phyloP scores from a whole-genome alignment of 2,113 vertebrate genomes.

The Brachionichthys hirsutus region DNA sequence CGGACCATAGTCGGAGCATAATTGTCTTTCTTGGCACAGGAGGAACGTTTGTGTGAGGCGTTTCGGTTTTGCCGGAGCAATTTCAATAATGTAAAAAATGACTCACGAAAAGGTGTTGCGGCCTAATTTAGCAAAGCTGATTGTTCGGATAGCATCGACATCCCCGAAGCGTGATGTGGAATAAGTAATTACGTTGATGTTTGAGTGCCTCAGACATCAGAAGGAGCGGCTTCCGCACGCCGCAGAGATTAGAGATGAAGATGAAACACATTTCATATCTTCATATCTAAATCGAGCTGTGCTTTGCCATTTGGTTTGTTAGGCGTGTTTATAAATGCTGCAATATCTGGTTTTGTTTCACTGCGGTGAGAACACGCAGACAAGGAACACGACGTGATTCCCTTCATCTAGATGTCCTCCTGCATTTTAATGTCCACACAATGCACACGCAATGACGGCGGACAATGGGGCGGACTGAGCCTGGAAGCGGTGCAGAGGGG shows the following conservation, averaged over 20 bases:
- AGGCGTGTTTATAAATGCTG: neutral
- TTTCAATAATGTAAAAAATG: constrained; percentile 42
- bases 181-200: constrained; percentile 21
- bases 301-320: neutral
- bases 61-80: constrained; percentile 20
- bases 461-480: constrained; percentile 38
- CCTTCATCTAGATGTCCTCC: neutral
- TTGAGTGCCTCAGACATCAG: constrained; percentile 31
- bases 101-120: constrained; percentile 49
- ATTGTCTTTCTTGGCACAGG: constrained; percentile 61
- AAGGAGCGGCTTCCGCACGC: constrained; percentile 1
- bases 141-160: constrained; percentile 43
- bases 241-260: neutral
- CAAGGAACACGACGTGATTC: neutral
- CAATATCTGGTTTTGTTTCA: neutral
- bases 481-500: neutral
- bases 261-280: neutral
- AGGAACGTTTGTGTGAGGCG: constrained; percentile 15
- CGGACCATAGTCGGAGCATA: constrained; percentile 56
- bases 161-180: constrained; percentile 45
- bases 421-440: constrained; percentile 4
- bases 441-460: constrained; percentile 4
- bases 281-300: neutral
- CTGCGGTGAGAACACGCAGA: neutral
- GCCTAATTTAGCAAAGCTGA: constrained; percentile 42